Percentiles rank a stretch among this genome's conserved stretches.
Conservation (phyloP, 2,113 vertebrate species). For the Sciurus niger region DNA sequence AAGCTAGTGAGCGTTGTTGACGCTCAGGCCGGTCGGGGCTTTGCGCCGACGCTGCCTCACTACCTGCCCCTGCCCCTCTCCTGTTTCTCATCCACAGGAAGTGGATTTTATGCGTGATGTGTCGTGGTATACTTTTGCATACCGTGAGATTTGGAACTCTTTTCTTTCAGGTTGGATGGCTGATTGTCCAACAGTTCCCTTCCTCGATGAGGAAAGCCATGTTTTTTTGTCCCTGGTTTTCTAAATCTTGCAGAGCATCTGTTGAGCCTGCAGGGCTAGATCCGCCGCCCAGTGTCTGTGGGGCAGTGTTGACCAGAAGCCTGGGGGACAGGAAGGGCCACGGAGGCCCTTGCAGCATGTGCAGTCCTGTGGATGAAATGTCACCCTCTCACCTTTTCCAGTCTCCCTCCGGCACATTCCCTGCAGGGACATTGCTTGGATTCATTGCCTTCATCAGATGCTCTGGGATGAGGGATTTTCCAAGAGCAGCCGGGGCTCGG, state of each 20-base stretch:
- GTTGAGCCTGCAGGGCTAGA: neutral
- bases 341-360: neutral
- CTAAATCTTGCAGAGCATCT: neutral
- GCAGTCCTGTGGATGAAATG: neutral
- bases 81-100: neutral
- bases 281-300: neutral
- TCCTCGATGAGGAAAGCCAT: neutral
- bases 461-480: neutral
- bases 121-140: neutral
- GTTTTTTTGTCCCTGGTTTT: fast-evolving
- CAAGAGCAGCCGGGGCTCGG: neutral
- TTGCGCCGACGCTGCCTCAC: neutral
- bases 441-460: neutral
- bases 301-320: neutral
- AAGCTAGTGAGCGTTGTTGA: neutral
- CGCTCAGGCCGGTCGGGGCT: neutral
- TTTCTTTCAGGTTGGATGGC: neutral
- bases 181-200: neutral
- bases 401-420: neutral
- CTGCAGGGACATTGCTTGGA: neutral
- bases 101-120: neutral
- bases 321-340: neutral
- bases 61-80: neutral
- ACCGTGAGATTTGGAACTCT: neutral
- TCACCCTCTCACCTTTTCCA: neutral